These are phyloP conservation scores for Acronicta alni DNA, from an alignment of 2,888 invertebrate genomes.

Conservation along the genomic window DNA sequence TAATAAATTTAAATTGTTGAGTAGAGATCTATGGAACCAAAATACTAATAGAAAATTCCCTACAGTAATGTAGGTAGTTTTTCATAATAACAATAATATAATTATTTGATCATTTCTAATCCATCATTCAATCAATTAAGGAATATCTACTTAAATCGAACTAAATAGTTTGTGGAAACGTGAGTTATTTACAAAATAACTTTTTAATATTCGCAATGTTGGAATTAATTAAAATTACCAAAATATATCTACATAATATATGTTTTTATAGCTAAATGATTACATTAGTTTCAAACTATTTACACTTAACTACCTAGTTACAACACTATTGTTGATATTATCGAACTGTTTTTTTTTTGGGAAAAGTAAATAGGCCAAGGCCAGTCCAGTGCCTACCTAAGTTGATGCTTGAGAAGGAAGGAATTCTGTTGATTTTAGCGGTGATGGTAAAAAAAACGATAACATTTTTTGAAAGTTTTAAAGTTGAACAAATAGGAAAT, in stretches of 20 bases:
- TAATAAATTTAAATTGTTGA: conserved; percentile 38
- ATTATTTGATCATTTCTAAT: too few relatives aligned
- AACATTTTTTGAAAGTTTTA: too few relatives aligned
- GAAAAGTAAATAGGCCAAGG: conserved; percentile 1
- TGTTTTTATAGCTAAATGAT: conserved; percentile 24
- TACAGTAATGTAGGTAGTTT: conserved; percentile 11
- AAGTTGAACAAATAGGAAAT: neutral
- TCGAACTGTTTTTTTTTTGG: conserved; percentile 21
- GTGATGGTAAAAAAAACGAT: too few relatives aligned
- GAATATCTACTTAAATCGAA: conserved; percentile 2
- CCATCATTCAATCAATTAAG: neutral
- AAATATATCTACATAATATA: conserved; percentile 44
- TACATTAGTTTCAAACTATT: conserved; percentile 48
- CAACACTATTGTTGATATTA: conserved; percentile 25
- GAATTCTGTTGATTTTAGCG: too few relatives aligned
- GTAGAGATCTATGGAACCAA: conserved; percentile 48
- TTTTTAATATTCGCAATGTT: conserved; percentile 29
- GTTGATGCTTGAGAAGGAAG: too few relatives aligned
- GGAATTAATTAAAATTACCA: conserved; percentile 40
- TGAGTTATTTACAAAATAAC: conserved; percentile 56
- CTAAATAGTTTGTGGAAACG: conserved; percentile 14
- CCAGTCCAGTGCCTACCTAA: too few relatives aligned
- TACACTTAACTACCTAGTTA: conserved; percentile 52
- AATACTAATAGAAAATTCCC: conserved; percentile 2
- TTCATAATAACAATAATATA: neutral